Evolutionary conservation across 1,140 invertebrate species (phyloP).

Genomic region (Hermatobates lingyangjiaoensis): DNA sequence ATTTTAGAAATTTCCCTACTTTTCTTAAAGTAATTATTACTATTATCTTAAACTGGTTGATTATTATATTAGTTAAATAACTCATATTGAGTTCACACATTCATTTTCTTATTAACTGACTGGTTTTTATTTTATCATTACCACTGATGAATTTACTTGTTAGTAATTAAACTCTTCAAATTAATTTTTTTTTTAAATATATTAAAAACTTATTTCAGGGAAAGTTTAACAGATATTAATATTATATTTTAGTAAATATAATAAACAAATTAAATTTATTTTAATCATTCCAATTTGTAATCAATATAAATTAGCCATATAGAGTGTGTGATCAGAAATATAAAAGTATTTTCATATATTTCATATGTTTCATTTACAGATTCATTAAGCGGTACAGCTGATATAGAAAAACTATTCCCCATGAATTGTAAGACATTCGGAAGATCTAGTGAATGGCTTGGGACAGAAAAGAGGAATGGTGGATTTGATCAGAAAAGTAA

Average conservation of each 20-base stretch:
- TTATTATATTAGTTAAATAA: no score
- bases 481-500: not conserved
- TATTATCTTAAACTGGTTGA: no score
- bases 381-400: slow-evolving; percentile 55
- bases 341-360: not conserved
- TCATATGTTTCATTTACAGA: slow-evolving; percentile 26
- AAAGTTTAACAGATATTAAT: not conserved
- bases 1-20: no score
- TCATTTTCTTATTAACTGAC: no score
- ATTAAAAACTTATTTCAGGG: not conserved
- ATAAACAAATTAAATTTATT: not conserved
- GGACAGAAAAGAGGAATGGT: not conserved
- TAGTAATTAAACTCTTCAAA: no score
- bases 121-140: no score
- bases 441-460: slow-evolving; percentile 6
- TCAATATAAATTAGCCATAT: not conserved
- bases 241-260: not conserved
- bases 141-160: no score
- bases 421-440: slow-evolving; percentile 1
- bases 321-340: not conserved
- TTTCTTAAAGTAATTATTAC: no score
- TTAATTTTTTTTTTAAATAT: not conserved
- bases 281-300: not conserved
- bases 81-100: no score
- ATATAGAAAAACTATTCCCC: slow-evolving; percentile 38